phyloP scores from a whole-genome alignment of 2,797 vertebrate genomes.

The Buceros bicornis region DNA sequence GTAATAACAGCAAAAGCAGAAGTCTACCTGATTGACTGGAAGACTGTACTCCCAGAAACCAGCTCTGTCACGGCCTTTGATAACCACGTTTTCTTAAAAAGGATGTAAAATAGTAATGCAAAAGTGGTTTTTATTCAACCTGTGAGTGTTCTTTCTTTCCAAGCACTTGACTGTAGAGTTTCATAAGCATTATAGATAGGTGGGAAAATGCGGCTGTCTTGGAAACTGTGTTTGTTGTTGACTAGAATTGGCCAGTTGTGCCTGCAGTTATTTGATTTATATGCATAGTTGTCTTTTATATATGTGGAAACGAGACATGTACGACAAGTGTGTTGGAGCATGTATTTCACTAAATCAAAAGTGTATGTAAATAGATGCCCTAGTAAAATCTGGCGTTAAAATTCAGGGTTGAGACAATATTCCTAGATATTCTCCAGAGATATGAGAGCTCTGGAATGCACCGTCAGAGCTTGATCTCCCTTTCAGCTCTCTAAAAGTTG shows the following conservation, averaged over 20 bases:
- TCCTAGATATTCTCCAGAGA: constrained; percentile 22
- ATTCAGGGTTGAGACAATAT: background rate
- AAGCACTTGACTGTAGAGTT: background rate
- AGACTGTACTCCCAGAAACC: background rate
- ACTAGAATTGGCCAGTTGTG: background rate
- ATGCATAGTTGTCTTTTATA: background rate
- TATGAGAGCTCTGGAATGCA: background rate
- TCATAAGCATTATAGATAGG: background rate
- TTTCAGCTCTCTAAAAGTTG: background rate
- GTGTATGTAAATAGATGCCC: constrained; percentile 26
- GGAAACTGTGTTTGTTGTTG: background rate
- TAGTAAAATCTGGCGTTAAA: constrained; percentile 4
- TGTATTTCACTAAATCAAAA: constrained; percentile 22
- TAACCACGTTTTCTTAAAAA: background rate
- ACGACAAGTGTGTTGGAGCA: background rate
- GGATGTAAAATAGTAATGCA: background rate
- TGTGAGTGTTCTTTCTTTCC: background rate
- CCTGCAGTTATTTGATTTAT: constrained; percentile 14
- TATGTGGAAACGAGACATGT: background rate
- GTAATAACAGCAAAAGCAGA: constrained; percentile 42
- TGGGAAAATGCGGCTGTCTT: background rate
- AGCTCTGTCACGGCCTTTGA: background rate
- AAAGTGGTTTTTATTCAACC: background rate
- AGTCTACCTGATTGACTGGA: background rate
- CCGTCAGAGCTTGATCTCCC: background rate